These are phyloP conservation scores for Hippoglossus hippoglossus DNA, from an alignment of 2,797 vertebrate genomes.

Conservation along the genomic window DNA sequence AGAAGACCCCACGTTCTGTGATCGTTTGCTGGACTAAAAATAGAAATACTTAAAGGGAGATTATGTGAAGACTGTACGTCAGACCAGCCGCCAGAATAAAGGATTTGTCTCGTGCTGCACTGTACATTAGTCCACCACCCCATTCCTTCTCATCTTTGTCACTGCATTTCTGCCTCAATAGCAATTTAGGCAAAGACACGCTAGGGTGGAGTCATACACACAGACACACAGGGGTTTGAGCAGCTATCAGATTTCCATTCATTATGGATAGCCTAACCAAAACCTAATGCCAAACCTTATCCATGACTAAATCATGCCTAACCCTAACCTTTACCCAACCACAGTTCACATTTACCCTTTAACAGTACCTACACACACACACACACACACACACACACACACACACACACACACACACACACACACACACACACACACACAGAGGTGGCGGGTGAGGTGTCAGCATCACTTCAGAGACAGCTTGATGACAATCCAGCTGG, in stretches of 20 bases:
- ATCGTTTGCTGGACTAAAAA: conserved; percentile 65
- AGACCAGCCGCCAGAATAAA: conserved; percentile 52
- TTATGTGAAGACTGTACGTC: conserved; percentile 61
- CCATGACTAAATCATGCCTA: too few relatives aligned
- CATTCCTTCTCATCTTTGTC: conserved; percentile 43
- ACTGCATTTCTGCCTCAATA: conserved; percentile 38
- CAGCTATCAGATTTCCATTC: too few relatives aligned
- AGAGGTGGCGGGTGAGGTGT: conserved; percentile 67
- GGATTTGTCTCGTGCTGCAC: conserved; percentile 55
- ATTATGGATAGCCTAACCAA: too few relatives aligned
- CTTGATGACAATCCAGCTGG: conserved; percentile 79
- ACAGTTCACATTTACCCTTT: too few relatives aligned
- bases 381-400: conserved; percentile 6
- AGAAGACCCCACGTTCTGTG: conserved; percentile 43
- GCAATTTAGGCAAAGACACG: conserved; percentile 30
- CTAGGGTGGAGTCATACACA: conserved; percentile 10
- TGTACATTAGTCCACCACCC: conserved; percentile 44
- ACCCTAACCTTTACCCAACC: too few relatives aligned
- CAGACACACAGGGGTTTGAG: not conserved
- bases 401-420: conserved; percentile 7
- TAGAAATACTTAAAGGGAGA: conserved; percentile 65
- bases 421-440: conserved; percentile 7
- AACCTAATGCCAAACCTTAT: too few relatives aligned
- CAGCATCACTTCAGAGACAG: conserved; percentile 76
- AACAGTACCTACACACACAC: not conserved